Conservation (phyloP, 1,140 invertebrate genomes). For the Lepidostoma basale region DNA sequence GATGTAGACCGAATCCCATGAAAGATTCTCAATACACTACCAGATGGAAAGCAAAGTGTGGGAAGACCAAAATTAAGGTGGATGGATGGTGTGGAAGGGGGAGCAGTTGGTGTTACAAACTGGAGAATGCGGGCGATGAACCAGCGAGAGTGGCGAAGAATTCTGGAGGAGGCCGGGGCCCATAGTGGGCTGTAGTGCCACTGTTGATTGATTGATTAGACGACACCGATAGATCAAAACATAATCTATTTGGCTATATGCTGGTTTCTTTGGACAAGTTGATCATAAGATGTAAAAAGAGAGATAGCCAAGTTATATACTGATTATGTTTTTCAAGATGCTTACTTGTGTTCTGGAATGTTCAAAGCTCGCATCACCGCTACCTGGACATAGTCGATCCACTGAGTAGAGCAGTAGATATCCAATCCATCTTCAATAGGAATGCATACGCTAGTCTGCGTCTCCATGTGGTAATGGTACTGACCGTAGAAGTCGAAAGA, state of each 20-base stretch:
- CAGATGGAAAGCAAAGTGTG: no score
- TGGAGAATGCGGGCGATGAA: no score
- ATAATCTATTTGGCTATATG: neutral
- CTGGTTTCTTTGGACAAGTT: neutral
- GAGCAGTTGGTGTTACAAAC: no score
- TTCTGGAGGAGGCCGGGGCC: no score
- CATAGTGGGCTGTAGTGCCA: no score
- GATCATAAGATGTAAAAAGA: neutral
- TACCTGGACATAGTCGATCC: conserved; percentile 67
- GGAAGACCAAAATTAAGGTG: no score
- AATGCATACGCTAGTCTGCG: conserved; percentile 66
- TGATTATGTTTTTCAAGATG: neutral
- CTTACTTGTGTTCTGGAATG: conserved; percentile 55
- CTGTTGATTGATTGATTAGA: no score
- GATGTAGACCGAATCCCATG: no score
- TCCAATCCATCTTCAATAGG: conserved; percentile 72
- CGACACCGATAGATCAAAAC: no score
- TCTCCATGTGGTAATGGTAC: conserved; percentile 63
- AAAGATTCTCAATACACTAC: no score
- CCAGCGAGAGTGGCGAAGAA: no score
- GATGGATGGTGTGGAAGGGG: no score
- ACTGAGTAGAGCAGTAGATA: conserved; percentile 69
- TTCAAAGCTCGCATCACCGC: conserved; percentile 65
- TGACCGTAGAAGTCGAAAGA: conserved; percentile 51
- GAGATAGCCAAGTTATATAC: neutral